A percentile compares a stretch with the other conserved stretches of the same genome.
Evolutionary conservation across 2,888 invertebrate genomes (phyloP).

Genomic region (Sarcophaga subvicina): DNA sequence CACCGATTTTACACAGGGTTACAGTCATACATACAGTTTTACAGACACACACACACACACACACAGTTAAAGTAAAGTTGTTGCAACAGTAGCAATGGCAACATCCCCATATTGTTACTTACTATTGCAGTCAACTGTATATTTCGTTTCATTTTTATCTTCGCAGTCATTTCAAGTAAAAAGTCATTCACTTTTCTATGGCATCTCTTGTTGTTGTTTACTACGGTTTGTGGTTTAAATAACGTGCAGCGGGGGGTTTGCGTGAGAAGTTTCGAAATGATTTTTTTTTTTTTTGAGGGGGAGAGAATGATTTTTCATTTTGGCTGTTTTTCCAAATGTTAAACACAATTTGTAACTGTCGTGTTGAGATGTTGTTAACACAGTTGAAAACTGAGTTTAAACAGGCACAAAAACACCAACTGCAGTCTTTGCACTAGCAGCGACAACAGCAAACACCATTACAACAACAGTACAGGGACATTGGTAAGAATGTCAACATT

Average conservation of each 20-base stretch:
- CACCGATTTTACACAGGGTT: constrained; percentile 21
- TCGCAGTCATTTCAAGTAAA: neutral
- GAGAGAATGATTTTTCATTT: constrained; percentile 1
- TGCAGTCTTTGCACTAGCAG: neutral
- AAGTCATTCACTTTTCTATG: neutral
- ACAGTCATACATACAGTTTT: constrained; percentile 13
- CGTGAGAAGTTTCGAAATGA: no score
- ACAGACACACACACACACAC: constrained; percentile 11
- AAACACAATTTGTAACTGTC: constrained; percentile 60
- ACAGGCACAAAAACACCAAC: neutral
- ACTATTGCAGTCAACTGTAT: neutral
- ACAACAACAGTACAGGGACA: no score
- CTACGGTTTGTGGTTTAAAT: neutral
- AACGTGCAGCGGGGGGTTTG: neutral
- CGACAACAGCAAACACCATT: no score
- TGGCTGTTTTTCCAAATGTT: constrained; percentile 16
- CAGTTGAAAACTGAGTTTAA: neutral
- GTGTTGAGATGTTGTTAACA: constrained; percentile 42
- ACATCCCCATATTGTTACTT: constrained; percentile 2
- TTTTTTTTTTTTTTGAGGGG: no score
- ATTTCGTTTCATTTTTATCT: neutral
- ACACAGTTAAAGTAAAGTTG: neutral
- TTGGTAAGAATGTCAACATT: no score
- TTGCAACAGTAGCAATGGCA: neutral
- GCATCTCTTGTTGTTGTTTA: neutral